phyloP scores from a whole-genome alignment of 2,888 invertebrate genomes.

The Congeria kusceri region DNA sequence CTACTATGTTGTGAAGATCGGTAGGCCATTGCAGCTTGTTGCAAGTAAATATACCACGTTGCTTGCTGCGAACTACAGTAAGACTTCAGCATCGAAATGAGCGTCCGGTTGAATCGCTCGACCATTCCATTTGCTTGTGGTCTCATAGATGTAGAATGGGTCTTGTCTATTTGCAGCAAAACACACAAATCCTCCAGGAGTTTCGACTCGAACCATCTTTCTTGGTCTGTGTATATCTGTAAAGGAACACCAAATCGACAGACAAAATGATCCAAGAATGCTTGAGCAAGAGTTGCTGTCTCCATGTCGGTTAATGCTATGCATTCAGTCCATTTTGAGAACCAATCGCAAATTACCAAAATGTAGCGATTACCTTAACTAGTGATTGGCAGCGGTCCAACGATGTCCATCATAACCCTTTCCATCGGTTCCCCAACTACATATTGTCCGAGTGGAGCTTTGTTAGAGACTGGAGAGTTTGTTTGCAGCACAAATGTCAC shows the following conservation, averaged over 20 bases:
- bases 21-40: constrained; percentile 13
- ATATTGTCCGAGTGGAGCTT: constrained; percentile 39
- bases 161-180: constrained; percentile 1
- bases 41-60: not conserved
- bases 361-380: constrained; percentile 54
- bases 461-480: constrained; percentile 1
- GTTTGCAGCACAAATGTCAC: constrained; percentile 18
- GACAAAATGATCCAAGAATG: constrained; percentile 58
- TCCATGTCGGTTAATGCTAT: constrained; percentile 50
- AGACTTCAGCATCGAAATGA: constrained; percentile 26
- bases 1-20: constrained; percentile 8
- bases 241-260: constrained; percentile 47
- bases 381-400: constrained; percentile 50
- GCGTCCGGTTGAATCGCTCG: constrained; percentile 26
- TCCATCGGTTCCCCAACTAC: constrained; percentile 60
- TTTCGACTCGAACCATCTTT: constrained; percentile 37
- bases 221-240: constrained; percentile 52
- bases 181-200: constrained; percentile 30
- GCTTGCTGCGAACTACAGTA: constrained; percentile 5
- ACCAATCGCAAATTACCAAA: constrained; percentile 46
- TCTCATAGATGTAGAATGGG: constrained; percentile 7
- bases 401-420: constrained; percentile 60
- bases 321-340: constrained; percentile 54
- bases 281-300: constrained; percentile 49
- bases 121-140: constrained; percentile 42